Conservation (phyloP, 2,113 vertebrate genomes). For the Sceloporus undulatus region DNA sequence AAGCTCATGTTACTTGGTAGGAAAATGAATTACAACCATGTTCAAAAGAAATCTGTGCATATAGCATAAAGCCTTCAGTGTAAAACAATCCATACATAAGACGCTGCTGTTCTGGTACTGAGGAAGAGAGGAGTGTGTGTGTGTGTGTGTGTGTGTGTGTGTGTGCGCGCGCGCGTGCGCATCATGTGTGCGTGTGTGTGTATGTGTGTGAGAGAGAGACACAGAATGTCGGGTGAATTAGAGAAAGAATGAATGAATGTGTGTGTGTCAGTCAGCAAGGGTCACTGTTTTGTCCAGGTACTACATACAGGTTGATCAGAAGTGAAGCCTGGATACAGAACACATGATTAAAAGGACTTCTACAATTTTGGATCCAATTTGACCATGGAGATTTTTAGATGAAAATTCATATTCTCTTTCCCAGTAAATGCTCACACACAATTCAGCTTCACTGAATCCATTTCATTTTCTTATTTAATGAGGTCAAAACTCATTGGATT, state of each 20-base stretch:
- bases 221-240: no score
- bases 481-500: conserved; percentile 29
- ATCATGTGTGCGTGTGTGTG: no score
- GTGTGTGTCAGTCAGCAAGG: neutral
- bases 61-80: neutral
- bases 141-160: no score
- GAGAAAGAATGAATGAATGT: neutral
- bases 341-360: neutral
- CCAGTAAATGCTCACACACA: neutral
- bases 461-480: conserved; percentile 16
- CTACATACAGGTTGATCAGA: neutral
- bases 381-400: neutral
- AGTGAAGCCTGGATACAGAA: neutral
- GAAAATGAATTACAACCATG: neutral
- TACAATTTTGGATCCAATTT: conserved; percentile 1
- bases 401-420: neutral
- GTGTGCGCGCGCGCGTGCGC: no score
- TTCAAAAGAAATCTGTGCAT: neutral
- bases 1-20: neutral
- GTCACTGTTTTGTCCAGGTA: neutral
- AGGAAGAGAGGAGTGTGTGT: neutral
- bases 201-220: no score
- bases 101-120: neutral
- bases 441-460: conserved; percentile 17
- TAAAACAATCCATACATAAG: neutral